These are phyloP conservation scores for Formica exsecta DNA, from an alignment of 1,140 invertebrate genomes.

Conservation along the genomic window DNA sequence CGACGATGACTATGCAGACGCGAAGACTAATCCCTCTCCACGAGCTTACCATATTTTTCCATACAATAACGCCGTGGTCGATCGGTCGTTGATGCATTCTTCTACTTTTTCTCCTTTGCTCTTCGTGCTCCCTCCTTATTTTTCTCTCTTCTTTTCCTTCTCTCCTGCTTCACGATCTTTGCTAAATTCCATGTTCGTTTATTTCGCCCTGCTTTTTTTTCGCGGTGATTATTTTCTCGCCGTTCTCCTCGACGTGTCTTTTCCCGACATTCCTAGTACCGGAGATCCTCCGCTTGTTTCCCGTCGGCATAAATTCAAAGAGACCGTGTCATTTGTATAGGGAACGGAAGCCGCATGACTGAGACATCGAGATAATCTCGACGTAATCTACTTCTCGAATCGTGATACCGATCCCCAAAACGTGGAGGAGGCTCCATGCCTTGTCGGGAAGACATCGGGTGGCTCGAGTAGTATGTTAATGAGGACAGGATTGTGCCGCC, in stretches of 20 bases:
- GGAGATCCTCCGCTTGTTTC: neutral
- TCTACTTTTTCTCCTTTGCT: conserved; percentile 6
- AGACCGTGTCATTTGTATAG: conserved; percentile 69
- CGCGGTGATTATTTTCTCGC: neutral
- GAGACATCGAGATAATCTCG: conserved; percentile 75
- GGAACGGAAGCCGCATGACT: conserved; percentile 61
- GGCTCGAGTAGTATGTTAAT: conserved; percentile 78
- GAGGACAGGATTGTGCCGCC: conserved; percentile 67
- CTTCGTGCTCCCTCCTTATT: neutral
- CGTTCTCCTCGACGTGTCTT: conserved; percentile 4
- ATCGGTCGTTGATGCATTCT: conserved; percentile 60
- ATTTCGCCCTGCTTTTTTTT: neutral
- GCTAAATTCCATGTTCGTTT: conserved; percentile 22
- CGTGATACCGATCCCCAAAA: conserved; percentile 70
- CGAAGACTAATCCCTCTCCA: conserved; percentile 73
- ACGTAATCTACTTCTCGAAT: conserved; percentile 72
- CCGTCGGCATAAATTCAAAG: conserved; percentile 68
- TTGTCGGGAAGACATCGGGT: conserved; percentile 58
- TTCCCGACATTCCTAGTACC: neutral
- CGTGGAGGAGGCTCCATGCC: conserved; percentile 13
- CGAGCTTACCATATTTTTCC: conserved; percentile 79
- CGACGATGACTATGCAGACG: conserved; percentile 73
- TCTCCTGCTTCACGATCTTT: neutral
- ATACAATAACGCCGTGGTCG: conserved; percentile 74
- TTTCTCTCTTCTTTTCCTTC: neutral